Base-by-base conservation (phyloP, 2,888 invertebrate species). In the Acheta domesticus region DNA sequence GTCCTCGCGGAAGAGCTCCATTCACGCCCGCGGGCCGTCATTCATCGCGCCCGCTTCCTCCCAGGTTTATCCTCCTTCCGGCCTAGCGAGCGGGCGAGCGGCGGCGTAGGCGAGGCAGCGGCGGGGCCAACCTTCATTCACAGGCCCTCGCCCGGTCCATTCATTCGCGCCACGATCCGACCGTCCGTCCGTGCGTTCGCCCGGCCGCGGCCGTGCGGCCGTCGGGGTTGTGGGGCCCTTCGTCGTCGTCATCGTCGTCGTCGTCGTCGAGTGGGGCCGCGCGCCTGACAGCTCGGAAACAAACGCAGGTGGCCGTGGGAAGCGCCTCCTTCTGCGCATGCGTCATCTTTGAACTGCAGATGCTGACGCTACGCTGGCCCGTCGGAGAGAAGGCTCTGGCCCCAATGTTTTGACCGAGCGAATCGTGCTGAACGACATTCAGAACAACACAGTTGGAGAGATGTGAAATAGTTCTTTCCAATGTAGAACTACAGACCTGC, bases 291-390 rank as follows among this genome's bases (percentile, higher is more conserved):
- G 77, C 77, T 77, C 49, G 49, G 20, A 50, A 77, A 77, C 21
- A 77, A 50, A 50, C 49, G n/a, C 89, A 62, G 14, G 62, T 62
- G 62, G n/a, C 14, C 16, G 62, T 19, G 62, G 62, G 62, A n/a
- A 62, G 62, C 62, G n/a, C 16, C 62, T 16, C 62, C 62, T 1
- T 8, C 5, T 36, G 36, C 36, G 36, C 36, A 36, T 36, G 36
- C 36, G 36, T 5, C 36, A 4, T 36, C 36, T 36, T 36, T 8
- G 36, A 5, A 36, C 36, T 36, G 36, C 36, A 36, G 36, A 36
- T 8, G 36, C 36, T 36, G 8, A 8, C 8, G 36, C 36, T 8
- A 8, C 8, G 36, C 36, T 8, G 36, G 36, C 36, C 36, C 36
- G 36, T 36, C 8, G 36, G 36, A 36, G 36, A 36, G 36, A 36